Base-by-base conservation (phyloP, 37 sponge, comb jelly and placozoan species). In the Spongilla lacustris region DNA sequence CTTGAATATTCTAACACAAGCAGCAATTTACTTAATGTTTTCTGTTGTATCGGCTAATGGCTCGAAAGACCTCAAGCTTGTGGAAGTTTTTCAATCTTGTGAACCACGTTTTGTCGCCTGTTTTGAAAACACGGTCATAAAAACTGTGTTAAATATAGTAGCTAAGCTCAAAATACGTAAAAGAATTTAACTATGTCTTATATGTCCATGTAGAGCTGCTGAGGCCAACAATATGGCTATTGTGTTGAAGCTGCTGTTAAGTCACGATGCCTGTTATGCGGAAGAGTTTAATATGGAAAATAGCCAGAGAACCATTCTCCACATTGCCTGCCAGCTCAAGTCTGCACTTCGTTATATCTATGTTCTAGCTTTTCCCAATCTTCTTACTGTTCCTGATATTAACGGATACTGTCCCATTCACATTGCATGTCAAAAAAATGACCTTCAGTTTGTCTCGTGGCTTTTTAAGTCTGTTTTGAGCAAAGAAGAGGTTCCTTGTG, bases 391-490 rank as follows among this genome's bases (percentile, higher is more conserved):
- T 9, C 66, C 33, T 0, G 94, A 94, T 73, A 34, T 3, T 24
- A 50, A 77, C 1, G 88, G 91, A 4, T 22, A 17, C 29, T 31
- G 38, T 0, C 88, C 94, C 11, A 83, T 94, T 26, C 88, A 90
- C 71, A 22, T 81, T 30, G 91, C 89, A 2, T 94, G 94, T 70
- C 26, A 41, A 31, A 77, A 82, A 0, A 90, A 87, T 50, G 94
- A 94, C 79, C 24, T 71, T n/a, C 73, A 67, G 78, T 94, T 85
- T 48, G 36, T 94, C 25, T 48, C 78, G 9, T 94, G 91, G 91
- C 86, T 94, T 0, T 90, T 94, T 66, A 46, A 77, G 17, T 71
- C 48, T 17, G 74, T 87, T 26, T 68, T 87, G 35, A 29, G 29
- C 26, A 46, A 36, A 35, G 78, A 74, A 0, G 8, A 10, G 46